Evolutionary conservation across 2,888 invertebrate species (phyloP).

Genomic region (Siphlonurus alternatus): DNA sequence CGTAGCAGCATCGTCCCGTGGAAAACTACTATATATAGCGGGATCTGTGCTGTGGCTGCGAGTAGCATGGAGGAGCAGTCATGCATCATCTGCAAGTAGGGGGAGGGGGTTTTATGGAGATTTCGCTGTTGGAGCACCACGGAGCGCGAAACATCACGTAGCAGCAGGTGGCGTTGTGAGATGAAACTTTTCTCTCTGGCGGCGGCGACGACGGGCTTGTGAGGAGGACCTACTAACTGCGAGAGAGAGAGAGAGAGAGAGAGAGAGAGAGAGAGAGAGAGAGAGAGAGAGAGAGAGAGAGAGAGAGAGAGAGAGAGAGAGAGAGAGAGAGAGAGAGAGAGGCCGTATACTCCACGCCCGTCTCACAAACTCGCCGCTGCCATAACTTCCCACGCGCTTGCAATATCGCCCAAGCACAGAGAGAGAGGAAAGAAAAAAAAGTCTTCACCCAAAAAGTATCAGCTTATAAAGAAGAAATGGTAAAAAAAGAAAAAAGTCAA

Average conservation of each 20-base stretch:
- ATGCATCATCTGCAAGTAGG: neutral
- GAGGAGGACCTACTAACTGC: too few species aligned
- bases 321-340: slow-evolving; percentile 5
- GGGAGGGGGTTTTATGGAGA: neutral
- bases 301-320: slow-evolving; percentile 8
- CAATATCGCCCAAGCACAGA: neutral
- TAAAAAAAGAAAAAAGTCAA: too few species aligned
- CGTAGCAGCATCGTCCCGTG: neutral
- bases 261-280: neutral
- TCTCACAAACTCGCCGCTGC: slow-evolving; percentile 4
- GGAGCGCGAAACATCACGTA: neutral
- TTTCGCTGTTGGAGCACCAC: too few species aligned
- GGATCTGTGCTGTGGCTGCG: neutral
- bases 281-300: neutral
- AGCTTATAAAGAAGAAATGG: too few species aligned
- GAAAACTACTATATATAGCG: too few species aligned
- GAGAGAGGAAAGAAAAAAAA: too few species aligned
- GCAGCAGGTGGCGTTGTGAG: neutral
- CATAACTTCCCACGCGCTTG: neutral
- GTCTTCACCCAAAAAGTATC: too few species aligned
- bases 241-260: neutral
- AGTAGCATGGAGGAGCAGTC: neutral
- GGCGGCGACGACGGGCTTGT: neutral
- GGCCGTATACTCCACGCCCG: neutral
- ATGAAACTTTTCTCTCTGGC: too few species aligned